Conservation (phyloP, 2,113 vertebrate species). For the Notarius quadriscutis region DNA sequence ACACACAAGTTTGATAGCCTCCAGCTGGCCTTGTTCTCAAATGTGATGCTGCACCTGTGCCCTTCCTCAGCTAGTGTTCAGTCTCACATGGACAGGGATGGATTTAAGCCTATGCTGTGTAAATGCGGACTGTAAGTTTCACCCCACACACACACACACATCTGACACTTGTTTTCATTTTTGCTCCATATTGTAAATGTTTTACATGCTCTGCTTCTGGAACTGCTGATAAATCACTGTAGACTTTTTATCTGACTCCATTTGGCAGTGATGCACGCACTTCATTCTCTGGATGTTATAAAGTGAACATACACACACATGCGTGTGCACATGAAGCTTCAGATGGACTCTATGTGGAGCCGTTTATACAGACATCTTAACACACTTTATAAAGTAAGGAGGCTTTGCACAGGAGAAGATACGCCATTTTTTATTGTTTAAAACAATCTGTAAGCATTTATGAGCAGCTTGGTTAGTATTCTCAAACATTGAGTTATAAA, state of each 20-base stretch:
- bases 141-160: background rate
- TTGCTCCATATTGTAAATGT: conserved; percentile 11
- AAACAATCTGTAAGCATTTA: background rate
- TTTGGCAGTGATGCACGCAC: background rate
- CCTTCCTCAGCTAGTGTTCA: background rate
- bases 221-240: conserved; percentile 20
- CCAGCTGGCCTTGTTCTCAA: conserved; percentile 7
- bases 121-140: background rate
- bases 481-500: background rate
- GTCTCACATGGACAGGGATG: conserved; percentile 9
- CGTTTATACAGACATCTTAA: background rate
- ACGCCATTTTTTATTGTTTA: background rate
- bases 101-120: background rate
- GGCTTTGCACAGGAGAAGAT: background rate
- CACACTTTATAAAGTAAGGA: background rate
- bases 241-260: background rate
- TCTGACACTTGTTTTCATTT: conserved; percentile 29
- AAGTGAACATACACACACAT: background rate
- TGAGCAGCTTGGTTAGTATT: background rate
- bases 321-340: background rate
- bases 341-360: background rate
- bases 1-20: conserved; percentile 8
- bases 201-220: conserved; percentile 14
- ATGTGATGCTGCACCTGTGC: conserved; percentile 25
- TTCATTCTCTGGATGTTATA: conserved; percentile 9